Base-by-base conservation (phyloP, 2,888 invertebrate genomes). In the Hedya salicella region DNA sequence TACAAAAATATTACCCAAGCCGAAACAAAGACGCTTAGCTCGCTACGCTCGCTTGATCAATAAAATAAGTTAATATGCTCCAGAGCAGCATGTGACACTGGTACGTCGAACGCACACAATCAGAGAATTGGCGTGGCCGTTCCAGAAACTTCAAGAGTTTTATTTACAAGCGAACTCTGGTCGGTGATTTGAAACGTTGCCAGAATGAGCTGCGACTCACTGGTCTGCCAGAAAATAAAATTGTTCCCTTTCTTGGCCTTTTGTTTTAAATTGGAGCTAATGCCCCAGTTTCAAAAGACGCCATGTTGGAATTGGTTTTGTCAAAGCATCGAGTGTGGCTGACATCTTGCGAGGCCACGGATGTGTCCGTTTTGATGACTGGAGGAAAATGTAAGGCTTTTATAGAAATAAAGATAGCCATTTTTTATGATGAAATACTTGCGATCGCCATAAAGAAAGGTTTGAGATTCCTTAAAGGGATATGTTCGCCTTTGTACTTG, bases 171-270 rank as follows among this genome's bases (percentile, higher is more conserved):
- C 65, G 70, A 73, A 65, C 52, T 48, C 46, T 19, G 68, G 65
- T 73, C 70, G 70, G 72, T 76, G 73, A 80, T 81, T 86, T 86
- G 86, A 86, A 77, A 68, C 77, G 72, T 68, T 80, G 85, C 85
- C 85, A 85, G 78, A 75, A 75, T 73, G 75, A 74, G 73, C 71
- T 70, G 73, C 64, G 68, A 73, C 70, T 54, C 60, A 67, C 69
- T 71, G 70, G 69, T 70, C 59, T 74, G 78, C 75, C 75, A 78
- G 71, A 65, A 70, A 74, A 74, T 75, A 72, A 76, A 79, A 76
- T 71, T 67, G 70, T 69, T 52, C 69, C 60, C 64, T 62, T 68
- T 59, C 68, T 71, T 70, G 70, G 72, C 68, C 63, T 69, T 70
- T 71, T 68, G 72, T 67, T 70, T 69, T 53, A 70, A 63, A 66